Base-by-base conservation (phyloP, 2,113 vertebrate genomes). In the Podarcis muralis region DNA sequence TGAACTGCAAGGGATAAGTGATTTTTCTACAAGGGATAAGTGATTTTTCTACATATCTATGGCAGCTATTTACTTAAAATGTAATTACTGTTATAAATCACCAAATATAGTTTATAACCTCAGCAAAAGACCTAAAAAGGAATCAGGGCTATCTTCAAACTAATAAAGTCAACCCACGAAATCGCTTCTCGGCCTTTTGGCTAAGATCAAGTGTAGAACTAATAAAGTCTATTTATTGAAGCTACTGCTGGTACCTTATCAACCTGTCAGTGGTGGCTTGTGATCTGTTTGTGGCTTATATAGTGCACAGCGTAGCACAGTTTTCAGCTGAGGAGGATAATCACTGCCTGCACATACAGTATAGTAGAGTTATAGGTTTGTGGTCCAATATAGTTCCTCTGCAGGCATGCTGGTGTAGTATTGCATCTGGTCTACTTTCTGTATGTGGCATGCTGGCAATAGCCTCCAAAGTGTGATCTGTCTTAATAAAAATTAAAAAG, bases 51-150 rank as follows among this genome's bases (percentile, higher is more conserved):
- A 66, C 25, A 6, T 59, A 92, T 77, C 90, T 43, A 88, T 87
- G 93, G 93, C 93, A 94, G 57, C 88, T 74, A 32, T 94, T 93
- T 92, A 90, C 90, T 92, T 65, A 72, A 77, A 83, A 75, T 68
- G 89, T 94, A 95, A 95, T 94, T 93, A 87, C 59, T 91, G 69
- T 59, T 23, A 93, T 94, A 93, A 95, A 96, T 95, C 93, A 95
- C 78, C 32, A 69, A 86, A 59, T 1, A 88, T 87, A n/a, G 65
- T 83, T 85, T 92, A 91, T 71, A 89, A 83, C 35, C 37, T 82
- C 66, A 78, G 6, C 32, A 35, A 23, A 84, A 9, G 4, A 59
- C 11, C 76, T 88, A 88, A 83, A 57, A 90, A 66, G 6, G 87
- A 88, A 92, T 83, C 80, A 91, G 32, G 81, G 83, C 0, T 72